A percentile compares a stretch with the other conserved stretches of the same genome.
These are phyloP conservation scores for Ectobius pallidus DNA, from an alignment of 2,888 invertebrate species.

Conservation along the genomic window DNA sequence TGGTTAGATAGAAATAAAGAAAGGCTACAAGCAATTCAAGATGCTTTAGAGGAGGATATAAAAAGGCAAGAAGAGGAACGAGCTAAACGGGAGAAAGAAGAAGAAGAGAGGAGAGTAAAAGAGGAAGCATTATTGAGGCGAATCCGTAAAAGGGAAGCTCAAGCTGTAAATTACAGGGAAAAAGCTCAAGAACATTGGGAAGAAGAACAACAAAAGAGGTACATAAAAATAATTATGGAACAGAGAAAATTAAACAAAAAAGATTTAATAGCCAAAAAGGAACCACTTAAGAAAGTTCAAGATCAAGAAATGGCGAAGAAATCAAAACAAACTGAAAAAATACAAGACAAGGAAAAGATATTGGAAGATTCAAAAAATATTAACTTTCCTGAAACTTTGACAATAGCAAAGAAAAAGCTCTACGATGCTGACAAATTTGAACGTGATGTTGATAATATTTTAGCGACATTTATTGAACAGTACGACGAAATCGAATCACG, in stretches of 20 bases:
- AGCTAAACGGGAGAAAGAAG: not conserved
- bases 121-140: not conserved
- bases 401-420: not conserved
- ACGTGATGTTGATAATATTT: not conserved
- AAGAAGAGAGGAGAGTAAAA: not conserved
- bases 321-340: not conserved
- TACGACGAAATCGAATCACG: not conserved
- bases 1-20: not conserved
- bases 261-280: not conserved
- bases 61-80: not conserved
- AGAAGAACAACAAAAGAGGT: not conserved
- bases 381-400: not conserved
- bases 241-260: not conserved
- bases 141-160: not conserved
- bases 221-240: not conserved
- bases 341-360: not conserved
- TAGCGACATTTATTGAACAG: not conserved
- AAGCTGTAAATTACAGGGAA: too few relatives aligned
- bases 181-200: not conserved
- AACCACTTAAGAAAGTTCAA: not conserved
- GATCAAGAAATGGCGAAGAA: not conserved
- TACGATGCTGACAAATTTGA: not conserved
- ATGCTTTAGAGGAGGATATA: not conserved
- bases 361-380: not conserved
- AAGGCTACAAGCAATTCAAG: not conserved